Evolutionary conservation across 2,888 invertebrate genomes (phyloP).

Genomic region (Andrena bicolor): DNA sequence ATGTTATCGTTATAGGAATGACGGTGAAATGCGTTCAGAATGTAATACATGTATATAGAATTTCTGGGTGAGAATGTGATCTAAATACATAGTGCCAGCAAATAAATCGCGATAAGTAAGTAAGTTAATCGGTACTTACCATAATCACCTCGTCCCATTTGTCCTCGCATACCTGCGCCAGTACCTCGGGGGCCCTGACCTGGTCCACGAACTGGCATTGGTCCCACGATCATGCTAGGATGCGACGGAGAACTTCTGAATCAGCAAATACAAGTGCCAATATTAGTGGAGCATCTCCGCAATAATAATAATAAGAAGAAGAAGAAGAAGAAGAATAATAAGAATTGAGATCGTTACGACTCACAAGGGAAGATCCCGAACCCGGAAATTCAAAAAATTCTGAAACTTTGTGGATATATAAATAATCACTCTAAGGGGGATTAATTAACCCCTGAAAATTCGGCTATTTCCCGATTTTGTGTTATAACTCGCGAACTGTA

Average conservation of each 20-base stretch:
- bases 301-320: too few species aligned
- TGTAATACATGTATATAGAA: conserved; percentile 28
- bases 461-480: too few species aligned
- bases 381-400: too few species aligned
- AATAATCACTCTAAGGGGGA: too few species aligned
- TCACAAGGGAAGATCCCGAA: too few species aligned
- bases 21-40: conserved; percentile 26
- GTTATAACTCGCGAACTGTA: too few species aligned
- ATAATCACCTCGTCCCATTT: conserved; percentile 95
- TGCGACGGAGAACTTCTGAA: conserved; percentile 90
- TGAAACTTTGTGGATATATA: too few species aligned
- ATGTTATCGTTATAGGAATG: conserved; percentile 29
- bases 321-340: too few species aligned
- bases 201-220: conserved; percentile 89
- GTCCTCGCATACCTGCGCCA: conserved; percentile 88
- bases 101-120: conserved; percentile 23
- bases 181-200: conserved; percentile 85
- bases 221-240: conserved; percentile 90
- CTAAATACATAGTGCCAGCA: background rate
- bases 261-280: conserved; percentile 25
- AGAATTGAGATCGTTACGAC: too few species aligned
- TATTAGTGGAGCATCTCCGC: background rate
- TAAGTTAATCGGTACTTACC: conserved; percentile 89
- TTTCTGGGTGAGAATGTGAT: conserved; percentile 8
- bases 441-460: too few species aligned